Evolutionary conservation across 2,888 invertebrate species (phyloP), one percentile per base, ranked within the genome.

Genomic region (Nemapogon koenigi): DNA sequence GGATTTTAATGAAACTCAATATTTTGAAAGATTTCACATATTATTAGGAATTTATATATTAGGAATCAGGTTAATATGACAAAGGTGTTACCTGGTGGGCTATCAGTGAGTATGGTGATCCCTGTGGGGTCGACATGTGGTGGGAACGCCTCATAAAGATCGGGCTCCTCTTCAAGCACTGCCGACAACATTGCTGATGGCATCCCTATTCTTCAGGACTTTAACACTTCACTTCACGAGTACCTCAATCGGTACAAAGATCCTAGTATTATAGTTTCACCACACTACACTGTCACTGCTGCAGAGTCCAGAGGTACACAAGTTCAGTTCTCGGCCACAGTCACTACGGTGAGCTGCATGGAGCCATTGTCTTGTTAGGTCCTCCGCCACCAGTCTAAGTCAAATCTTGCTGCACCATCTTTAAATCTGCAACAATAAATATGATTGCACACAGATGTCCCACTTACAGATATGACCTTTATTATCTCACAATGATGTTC

Each of bases 111-210:
- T 49, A 87, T 84, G 17, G 88, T 86, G 52, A 91, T 89, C 53
- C 89, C 89, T 45, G 86, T 84, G 38, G 88, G 85, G 67, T 91
- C 91, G 46, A 92, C 91, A 66, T 91, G 88, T 41, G 89, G 86
- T 45, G 90, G 89, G 67, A 89, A 92, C 41, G 87, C 88, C 73
- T 89, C 89, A 54, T 88, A 87, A 55, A 87, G 80, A 66, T 89
- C 89, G 48, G 84, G 83, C 71, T 88, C 87, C 73, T 88, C 88
- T 76, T 87, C 87, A 56, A 86, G 81, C 66, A 87, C 83, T 51
- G 85, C 86, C 51, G 88, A 86, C 80, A 88, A 78, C 83, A 87
- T 87, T 58, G 85, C 87, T 72, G 84, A 81, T 59, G 79, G 79
- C 79, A 79, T 79, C 49, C 72, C 78, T n/a, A n/a, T n/a, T n/a